phyloP scores from a whole-genome alignment of 2,113 vertebrate genomes.

The Carassius gibelio region DNA sequence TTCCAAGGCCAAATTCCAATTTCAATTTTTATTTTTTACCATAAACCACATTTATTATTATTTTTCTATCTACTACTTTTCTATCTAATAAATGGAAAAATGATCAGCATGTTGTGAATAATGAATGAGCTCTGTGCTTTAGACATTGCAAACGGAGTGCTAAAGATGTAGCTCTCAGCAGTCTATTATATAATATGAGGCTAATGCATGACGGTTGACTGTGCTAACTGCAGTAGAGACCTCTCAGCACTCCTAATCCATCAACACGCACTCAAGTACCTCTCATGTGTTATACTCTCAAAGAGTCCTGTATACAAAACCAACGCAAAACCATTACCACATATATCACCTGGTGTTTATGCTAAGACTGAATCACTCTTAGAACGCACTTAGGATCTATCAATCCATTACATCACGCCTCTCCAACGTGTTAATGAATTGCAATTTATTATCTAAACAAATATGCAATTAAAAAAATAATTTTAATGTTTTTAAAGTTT shows the following conservation, averaged over 20 bases:
- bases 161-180: background rate
- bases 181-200: background rate
- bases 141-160: background rate
- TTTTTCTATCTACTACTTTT: background rate
- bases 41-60: no score
- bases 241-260: background rate
- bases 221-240: background rate
- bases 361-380: background rate
- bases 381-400: background rate
- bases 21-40: no score
- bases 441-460: background rate
- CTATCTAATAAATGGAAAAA: background rate
- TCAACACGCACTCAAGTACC: background rate
- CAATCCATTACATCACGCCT: background rate
- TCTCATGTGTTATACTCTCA: background rate
- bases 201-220: background rate
- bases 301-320: constrained; percentile 3
- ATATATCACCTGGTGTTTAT: background rate
- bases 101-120: background rate
- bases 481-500: background rate
- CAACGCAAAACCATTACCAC: background rate
- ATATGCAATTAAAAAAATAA: background rate
- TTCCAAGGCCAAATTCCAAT: no score
- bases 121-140: background rate
- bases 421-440: background rate